Evolutionary conservation across 2,888 invertebrate species (phyloP).

Genomic region (Tenthredo amoena): DNA sequence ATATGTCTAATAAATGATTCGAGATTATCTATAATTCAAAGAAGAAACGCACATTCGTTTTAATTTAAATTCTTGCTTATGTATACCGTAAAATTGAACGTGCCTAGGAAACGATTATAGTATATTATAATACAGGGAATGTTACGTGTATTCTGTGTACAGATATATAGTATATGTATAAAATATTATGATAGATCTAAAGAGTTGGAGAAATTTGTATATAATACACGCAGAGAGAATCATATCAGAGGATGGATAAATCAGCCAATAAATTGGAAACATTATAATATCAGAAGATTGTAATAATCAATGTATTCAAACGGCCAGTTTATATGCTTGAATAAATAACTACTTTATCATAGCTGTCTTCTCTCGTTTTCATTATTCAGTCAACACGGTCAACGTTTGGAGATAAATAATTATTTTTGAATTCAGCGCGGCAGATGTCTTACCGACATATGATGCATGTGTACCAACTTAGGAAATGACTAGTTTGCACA

Average conservation of each 20-base stretch:
- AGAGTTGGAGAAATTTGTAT: constrained; percentile 38
- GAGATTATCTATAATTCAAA: neutral
- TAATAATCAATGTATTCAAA: constrained; percentile 40
- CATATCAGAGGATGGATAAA: constrained; percentile 46
- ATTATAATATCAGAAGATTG: constrained; percentile 28
- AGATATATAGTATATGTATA: constrained; percentile 46
- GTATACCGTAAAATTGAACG: constrained; percentile 38
- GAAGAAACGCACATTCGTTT: constrained; percentile 15
- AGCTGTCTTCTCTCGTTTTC: neutral
- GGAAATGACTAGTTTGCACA: neutral
- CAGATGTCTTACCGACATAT: neutral
- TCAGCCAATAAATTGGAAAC: neutral
- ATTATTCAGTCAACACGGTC: neutral
- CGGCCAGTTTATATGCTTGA: constrained; percentile 54
- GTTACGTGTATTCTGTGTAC: constrained; percentile 51
- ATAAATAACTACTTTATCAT: constrained; percentile 48
- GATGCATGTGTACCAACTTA: neutral
- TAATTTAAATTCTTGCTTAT: constrained; percentile 1
- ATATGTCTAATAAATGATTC: neutral
- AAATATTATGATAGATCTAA: constrained; percentile 23
- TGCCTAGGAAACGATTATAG: constrained; percentile 50
- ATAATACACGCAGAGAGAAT: constrained; percentile 21
- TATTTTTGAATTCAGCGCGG: neutral
- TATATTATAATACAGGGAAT: constrained; percentile 51
- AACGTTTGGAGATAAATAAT: neutral